Evolutionary conservation across 2,888 invertebrate genomes (phyloP), one percentile per base, ranked within the genome.

Genomic region (Cheilosia pagana): DNA sequence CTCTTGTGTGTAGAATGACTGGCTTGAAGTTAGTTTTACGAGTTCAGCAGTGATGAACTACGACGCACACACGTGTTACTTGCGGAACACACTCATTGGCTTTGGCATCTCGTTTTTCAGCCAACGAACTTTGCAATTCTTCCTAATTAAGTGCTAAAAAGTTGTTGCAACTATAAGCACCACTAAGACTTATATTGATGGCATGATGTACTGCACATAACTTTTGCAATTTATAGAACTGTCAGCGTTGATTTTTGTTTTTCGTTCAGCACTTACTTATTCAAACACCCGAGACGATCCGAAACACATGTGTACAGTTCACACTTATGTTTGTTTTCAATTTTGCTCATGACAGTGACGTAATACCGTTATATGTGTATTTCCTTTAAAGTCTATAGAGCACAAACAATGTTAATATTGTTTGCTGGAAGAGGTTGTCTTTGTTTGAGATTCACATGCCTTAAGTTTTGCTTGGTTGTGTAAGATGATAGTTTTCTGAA

Each of bases 141-240:
- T 57, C 19, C 62, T 62, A 72, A 62, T 72, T 72, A 63, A 31
- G 23, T 39, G 39, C 62, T 53, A n/a, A 53, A 62, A 31, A 19
- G 39, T n/a, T 5, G 6, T 21, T 39, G 10, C 10, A 31, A 12
- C 7, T 31, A 35, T 35, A 35, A 35, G 35, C 35, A 35, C 35
- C 3, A 12, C 12, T 35, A 12, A 35, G 3, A 1, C 31, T 35
- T 35, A 28, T 25, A 25, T 3, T 35, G 31, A 35, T 41, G 14
- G 6, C n/a, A 41, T 41, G 1, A 41, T 48, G 21, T 14, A 31
- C 14, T 31, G 45, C 23, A 59, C 16, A 59, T 21, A 19, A 1
- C 14, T 12, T 60, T 16, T 12, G 8, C 16, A 41, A 28, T 7
- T 19, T 55, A 16, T 16, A 16, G 25, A 60, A 43, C n/a, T 43